Evolutionary conservation across 92 coral and sea anemone species (phyloP).

Genomic region (Montipora capitata): DNA sequence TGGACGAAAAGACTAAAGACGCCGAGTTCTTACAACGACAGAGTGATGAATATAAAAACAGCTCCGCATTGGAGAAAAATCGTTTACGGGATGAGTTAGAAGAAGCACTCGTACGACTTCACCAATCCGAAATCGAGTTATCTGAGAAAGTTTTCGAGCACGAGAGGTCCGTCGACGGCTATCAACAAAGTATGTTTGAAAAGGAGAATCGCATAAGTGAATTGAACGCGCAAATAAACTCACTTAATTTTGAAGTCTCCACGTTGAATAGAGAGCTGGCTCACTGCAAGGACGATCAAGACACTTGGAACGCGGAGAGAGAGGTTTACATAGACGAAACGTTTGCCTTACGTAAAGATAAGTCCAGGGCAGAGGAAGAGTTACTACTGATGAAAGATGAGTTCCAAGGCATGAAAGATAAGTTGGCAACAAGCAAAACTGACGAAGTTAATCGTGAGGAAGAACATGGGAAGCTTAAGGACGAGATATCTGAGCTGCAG

Average conservation of each 20-base stretch:
- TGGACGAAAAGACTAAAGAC: constrained; percentile 54
- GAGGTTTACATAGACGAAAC: constrained; percentile 70
- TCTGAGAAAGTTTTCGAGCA: constrained; percentile 39
- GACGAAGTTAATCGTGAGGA: constrained; percentile 47
- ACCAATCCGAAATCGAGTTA: constrained; percentile 67
- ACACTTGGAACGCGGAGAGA: constrained; percentile 57
- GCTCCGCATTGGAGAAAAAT: constrained; percentile 45
- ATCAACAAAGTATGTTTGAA: constrained; percentile 36
- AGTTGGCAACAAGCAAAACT: constrained; percentile 38
- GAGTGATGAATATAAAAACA: constrained; percentile 41
- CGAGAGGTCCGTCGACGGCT: constrained; percentile 26
- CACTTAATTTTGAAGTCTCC: constrained; percentile 46
- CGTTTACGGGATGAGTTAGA: constrained; percentile 75
- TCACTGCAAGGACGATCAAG: constrained; percentile 25
- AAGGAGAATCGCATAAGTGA: constrained; percentile 48
- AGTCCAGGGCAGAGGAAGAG: constrained; percentile 75
- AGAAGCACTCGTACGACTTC: constrained; percentile 67
- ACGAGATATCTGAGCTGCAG: constrained; percentile 42
- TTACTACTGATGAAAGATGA: constrained; percentile 75
- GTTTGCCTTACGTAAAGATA: constrained; percentile 65
- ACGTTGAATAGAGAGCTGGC: constrained; percentile 50
- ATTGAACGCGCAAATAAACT: constrained; percentile 32
- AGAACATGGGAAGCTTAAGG: constrained; percentile 50
- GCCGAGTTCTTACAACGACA: constrained; percentile 54
- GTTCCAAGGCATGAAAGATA: constrained; percentile 61